Conservation (phyloP, 2,797 vertebrate genomes). For the Manis pentadactyla region DNA sequence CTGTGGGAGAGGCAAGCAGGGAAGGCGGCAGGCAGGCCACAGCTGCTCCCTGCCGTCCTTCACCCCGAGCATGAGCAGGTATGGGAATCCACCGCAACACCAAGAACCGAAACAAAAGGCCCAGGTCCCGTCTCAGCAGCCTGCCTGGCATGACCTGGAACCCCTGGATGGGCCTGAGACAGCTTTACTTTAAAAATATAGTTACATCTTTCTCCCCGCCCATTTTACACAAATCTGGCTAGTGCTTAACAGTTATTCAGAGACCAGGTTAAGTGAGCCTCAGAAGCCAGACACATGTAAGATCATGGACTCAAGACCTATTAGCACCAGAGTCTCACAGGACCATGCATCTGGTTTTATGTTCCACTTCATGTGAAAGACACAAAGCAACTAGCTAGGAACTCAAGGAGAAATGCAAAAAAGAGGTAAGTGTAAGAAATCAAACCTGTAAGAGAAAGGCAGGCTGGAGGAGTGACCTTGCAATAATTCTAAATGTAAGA, state of each 20-base stretch:
- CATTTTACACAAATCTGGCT: background rate
- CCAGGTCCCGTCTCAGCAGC: background rate
- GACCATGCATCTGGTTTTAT: background rate
- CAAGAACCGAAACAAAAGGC: background rate
- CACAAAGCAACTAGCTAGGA: background rate
- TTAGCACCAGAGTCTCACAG: background rate
- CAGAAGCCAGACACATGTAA: background rate
- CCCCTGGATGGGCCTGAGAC: background rate
- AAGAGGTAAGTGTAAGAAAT: background rate
- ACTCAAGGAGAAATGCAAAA: background rate
- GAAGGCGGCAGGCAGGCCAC: fast-evolving
- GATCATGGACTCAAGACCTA: background rate
- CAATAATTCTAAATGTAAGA: background rate
- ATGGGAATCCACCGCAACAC: fast-evolving
- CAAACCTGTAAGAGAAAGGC: background rate
- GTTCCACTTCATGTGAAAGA: background rate
- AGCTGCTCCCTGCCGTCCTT: background rate
- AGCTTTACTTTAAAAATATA: background rate
- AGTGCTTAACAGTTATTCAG: background rate
- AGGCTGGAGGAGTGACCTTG: background rate
- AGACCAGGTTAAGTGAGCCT: background rate
- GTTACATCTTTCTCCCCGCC: background rate
- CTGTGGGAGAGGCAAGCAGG: background rate
- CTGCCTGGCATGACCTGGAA: background rate
- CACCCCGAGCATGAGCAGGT: background rate